Evolutionary conservation across 2,888 invertebrate species (phyloP).

Genomic region (Drosophila subquinaria): DNA sequence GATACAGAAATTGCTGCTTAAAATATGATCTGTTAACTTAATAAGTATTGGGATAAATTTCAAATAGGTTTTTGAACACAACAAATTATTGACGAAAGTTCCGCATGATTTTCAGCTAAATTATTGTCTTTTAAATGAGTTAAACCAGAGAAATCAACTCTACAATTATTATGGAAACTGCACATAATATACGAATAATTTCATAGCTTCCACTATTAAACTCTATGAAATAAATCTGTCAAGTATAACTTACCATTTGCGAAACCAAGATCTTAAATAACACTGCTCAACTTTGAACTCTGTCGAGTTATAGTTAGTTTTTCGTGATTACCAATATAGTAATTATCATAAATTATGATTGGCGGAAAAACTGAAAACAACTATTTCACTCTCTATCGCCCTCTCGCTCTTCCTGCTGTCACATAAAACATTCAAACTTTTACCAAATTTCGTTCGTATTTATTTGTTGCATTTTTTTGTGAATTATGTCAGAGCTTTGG

Average conservation of each 20-base stretch:
- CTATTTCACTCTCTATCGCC: background rate
- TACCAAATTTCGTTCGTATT: slow-evolving; percentile 25
- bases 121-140: background rate
- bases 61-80: background rate
- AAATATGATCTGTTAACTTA: background rate
- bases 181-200: background rate
- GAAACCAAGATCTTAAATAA: background rate
- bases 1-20: background rate
- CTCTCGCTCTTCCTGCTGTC: slow-evolving; percentile 33
- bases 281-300: slow-evolving; percentile 12
- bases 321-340: slow-evolving; percentile 26
- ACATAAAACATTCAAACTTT: slow-evolving; percentile 55
- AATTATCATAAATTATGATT: slow-evolving; percentile 40
- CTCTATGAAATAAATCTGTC: slow-evolving; percentile 2
- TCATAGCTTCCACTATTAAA: background rate
- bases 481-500: slow-evolving; percentile 42
- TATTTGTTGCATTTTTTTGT: slow-evolving; percentile 8
- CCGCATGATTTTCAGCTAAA: background rate
- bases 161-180: background rate
- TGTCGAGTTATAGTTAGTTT: slow-evolving; percentile 1
- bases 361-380: background rate
- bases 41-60: background rate
- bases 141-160: background rate
- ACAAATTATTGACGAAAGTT: background rate
- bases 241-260: background rate